Evolutionary conservation across 2,888 invertebrate genomes (phyloP).

Genomic region (Eilema griseolum): DNA sequence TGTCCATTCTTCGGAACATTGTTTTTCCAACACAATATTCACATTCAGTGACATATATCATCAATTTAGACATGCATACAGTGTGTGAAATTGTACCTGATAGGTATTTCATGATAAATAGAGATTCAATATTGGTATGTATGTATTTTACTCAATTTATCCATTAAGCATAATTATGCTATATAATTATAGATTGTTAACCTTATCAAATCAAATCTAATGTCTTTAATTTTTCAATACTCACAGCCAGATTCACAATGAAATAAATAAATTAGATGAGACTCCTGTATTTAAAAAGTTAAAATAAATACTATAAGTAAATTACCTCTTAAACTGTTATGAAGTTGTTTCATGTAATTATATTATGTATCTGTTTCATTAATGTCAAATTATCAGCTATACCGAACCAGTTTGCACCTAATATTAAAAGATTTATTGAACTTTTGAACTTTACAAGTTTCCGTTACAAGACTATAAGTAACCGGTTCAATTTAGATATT

Average conservation of each 20-base stretch:
- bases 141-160: not conserved
- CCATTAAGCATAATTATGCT: not conserved
- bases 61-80: not conserved
- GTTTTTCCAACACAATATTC: slow-evolving; percentile 35
- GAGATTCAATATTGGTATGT: not conserved
- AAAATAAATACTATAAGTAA: not conserved
- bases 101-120: not conserved
- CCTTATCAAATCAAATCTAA: not conserved
- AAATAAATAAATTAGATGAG: no score
- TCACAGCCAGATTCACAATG: not conserved
- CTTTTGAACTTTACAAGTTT: slow-evolving; percentile 41
- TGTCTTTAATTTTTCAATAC: not conserved
- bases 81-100: not conserved
- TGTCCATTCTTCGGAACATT: slow-evolving; percentile 31
- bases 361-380: not conserved
- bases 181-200: no score
- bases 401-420: slow-evolving; percentile 36
- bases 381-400: slow-evolving; percentile 10
- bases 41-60: not conserved
- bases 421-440: slow-evolving; percentile 36
- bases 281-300: no score
- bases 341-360: not conserved
- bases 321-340: not conserved
- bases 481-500: slow-evolving; percentile 38
- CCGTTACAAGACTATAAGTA: slow-evolving; percentile 33